Base-by-base conservation (phyloP, 2,888 invertebrate species). In the Protophormia terraenovae region DNA sequence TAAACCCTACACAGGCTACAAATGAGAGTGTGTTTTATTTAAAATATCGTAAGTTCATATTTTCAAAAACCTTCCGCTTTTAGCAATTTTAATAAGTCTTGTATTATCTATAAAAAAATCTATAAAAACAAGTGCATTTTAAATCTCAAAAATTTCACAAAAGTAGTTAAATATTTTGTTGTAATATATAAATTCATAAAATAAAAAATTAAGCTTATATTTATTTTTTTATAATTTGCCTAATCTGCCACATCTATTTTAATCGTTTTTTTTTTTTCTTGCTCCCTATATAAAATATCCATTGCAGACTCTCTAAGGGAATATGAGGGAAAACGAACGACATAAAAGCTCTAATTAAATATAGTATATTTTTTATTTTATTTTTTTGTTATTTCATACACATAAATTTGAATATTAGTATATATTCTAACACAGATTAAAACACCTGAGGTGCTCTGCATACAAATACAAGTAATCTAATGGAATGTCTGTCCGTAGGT, bases 351-450 rank as follows among this genome's bases (percentile, higher is more conserved):
- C 10, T 47, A 73, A 73, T 73, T 60, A 60, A 50, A 62, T 75
- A 50, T 50, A 24, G n/a, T 50, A 12, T 19, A 50, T 29, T 50
- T 75, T 50, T 10, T 50, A 12, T n/a, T n/a, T n/a, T n/a, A n/a
- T n/a, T n/a, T n/a, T n/a, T n/a, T n/a, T n/a, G n/a, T n/a, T n/a
- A n/a, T 50, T 75, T 55, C 29, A n/a, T 50, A 38, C 32, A 58
- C 72, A 81, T 75, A 73, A 66, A 71, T 73, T 58, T 58, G 14
- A 60, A 80, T 55, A 69, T 81, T 69, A 69, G 29, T 53, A 50
- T 50, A 24, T 45, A 69, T 62, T 62, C 67, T 38, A 69, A 69
- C 38, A 62, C 19, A 69, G 75, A 69, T 75, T 81, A 81, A 62
- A 62, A 50, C 27, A 69, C 81, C 81, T 62, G 41, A 62, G 75